Conservation (phyloP, 2,113 vertebrate species). For the Circaetus cinerascens region DNA sequence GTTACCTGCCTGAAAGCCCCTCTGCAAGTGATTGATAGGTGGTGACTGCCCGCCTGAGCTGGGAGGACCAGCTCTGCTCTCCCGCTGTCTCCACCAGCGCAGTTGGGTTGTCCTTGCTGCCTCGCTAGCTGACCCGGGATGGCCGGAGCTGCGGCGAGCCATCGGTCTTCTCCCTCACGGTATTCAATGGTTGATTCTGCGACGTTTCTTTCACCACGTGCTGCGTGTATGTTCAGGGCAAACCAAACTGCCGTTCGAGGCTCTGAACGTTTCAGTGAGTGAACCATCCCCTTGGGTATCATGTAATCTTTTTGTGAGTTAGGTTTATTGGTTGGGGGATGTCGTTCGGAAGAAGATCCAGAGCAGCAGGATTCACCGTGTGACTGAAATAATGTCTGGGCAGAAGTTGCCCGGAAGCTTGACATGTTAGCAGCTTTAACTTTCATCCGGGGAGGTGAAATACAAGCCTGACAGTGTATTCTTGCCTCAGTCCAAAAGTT, state of each 20-base stretch:
- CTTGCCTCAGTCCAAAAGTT: neutral
- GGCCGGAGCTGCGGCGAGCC: fast-evolving
- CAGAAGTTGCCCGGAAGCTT: neutral
- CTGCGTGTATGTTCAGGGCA: neutral
- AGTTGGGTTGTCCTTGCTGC: neutral
- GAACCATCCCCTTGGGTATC: neutral
- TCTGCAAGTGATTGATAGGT: neutral
- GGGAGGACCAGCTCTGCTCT: neutral
- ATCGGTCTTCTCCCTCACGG: neutral
- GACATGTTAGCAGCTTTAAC: neutral
- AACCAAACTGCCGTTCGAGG: neutral
- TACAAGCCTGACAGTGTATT: neutral
- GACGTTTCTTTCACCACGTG: neutral
- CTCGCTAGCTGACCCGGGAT: neutral
- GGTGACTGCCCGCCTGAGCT: neutral
- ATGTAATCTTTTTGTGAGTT: neutral
- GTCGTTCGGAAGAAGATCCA: neutral
- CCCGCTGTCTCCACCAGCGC: fast-evolving
- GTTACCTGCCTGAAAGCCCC: neutral
- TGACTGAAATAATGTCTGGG: neutral
- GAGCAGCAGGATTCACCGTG: neutral
- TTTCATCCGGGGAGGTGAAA: neutral
- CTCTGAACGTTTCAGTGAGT: neutral
- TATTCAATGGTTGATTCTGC: neutral
- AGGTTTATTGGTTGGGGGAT: neutral